phyloP scores from a whole-genome alignment of 2,888 invertebrate species.

The Hedya salicella region DNA sequence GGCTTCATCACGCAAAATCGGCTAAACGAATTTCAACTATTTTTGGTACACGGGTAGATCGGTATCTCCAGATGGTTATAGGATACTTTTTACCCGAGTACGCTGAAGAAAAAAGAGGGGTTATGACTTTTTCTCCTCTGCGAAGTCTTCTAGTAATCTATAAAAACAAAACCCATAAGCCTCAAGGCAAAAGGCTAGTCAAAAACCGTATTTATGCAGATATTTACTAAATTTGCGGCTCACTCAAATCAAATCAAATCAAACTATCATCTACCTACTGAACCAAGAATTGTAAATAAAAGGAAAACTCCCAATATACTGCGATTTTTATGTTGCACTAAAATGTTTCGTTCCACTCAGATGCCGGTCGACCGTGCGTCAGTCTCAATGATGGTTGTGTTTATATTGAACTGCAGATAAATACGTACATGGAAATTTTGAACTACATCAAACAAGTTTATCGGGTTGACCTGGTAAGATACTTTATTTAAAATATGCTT shows the following conservation, averaged over 20 bases:
- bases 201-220: neutral
- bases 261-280: no score
- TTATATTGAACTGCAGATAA: constrained; percentile 5
- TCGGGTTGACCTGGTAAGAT: neutral
- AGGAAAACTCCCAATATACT: constrained; percentile 9
- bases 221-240: constrained; percentile 13
- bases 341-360: constrained; percentile 27
- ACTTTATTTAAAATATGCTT: no score
- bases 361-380: constrained; percentile 13
- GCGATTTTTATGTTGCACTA: constrained; percentile 15
- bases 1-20: no score
- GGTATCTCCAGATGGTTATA: no score
- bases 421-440: neutral
- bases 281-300: constrained; percentile 27
- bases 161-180: neutral
- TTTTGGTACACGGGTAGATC: no score
- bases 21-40: no score
- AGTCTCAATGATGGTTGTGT: constrained; percentile 22
- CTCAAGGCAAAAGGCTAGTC: neutral
- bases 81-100: no score
- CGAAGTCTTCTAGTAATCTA: no score
- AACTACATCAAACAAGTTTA: neutral
- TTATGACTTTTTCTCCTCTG: no score
- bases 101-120: no score
- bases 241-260: no score